These are phyloP conservation scores for Ophraella communa DNA, from an alignment of 2,888 invertebrate genomes.

Conservation along the genomic window DNA sequence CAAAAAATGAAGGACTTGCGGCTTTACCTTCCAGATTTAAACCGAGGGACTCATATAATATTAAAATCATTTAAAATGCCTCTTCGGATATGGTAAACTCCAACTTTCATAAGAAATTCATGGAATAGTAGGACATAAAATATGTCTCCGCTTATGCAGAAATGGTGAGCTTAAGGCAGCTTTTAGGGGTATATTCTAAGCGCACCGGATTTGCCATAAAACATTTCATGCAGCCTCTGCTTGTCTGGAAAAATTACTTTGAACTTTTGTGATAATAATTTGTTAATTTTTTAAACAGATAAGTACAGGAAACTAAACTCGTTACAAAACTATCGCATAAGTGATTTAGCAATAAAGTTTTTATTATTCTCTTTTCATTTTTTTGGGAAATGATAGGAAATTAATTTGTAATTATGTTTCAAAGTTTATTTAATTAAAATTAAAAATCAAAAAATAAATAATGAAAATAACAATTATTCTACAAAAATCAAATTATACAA, in stretches of 20 bases:
- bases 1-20: constrained; percentile 36
- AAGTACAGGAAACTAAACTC: too few relatives aligned
- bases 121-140: constrained; percentile 48
- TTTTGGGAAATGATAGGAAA: too few relatives aligned
- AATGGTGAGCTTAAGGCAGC: constrained; percentile 42
- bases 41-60: constrained; percentile 56
- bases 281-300: too few relatives aligned
- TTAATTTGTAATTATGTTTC: too few relatives aligned
- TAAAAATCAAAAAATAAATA: too few relatives aligned
- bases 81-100: constrained; percentile 38
- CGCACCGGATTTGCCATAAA: constrained; percentile 49
- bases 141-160: constrained; percentile 51
- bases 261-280: too few relatives aligned
- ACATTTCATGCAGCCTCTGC: constrained; percentile 35
- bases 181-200: constrained; percentile 39
- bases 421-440: too few relatives aligned
- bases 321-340: too few relatives aligned
- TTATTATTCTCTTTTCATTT: too few relatives aligned
- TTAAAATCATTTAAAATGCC: constrained; percentile 58
- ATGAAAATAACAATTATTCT: too few relatives aligned
- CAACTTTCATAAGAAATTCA: constrained; percentile 48
- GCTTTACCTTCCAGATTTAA: constrained; percentile 54
- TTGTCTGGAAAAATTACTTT: constrained; percentile 10
- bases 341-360: too few relatives aligned
- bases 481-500: too few relatives aligned